Base-by-base conservation (phyloP, 2,113 vertebrate genomes). In the Chaetodon auriga region DNA sequence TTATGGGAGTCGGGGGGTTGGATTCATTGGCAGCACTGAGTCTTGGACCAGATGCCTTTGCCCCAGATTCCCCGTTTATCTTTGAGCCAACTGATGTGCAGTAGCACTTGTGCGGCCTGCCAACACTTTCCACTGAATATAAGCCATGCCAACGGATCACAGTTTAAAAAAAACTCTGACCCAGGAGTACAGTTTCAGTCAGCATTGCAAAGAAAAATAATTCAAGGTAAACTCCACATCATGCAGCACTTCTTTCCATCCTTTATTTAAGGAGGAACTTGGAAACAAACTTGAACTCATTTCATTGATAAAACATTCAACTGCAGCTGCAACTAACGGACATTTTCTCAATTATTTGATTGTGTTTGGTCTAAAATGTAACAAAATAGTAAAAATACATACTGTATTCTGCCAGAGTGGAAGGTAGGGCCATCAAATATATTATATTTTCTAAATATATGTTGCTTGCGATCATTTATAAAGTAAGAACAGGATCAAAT, bases 1-100 rank as follows among this genome's bases (percentile, higher is more conserved):
- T 21, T 55, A 38, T 62, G 21, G 5, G 36, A 25, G 65, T 43
- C 14, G 9, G 7, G 10, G 3, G 3, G 35, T 15, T 54, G n/a
- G 53, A 71, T 15, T 68, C 30, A 54, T 25, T 14, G 41, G 62
- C 58, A 57, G 43, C 43, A 21, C n/a, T 46, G 62, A 70, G 36
- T 74, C 60, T 60, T 16, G 35, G 41, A 5, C 16, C 38, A 6
- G 73, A 14, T 25, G 21, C 90, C 80, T 93, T 87, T 92, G 80
- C 3, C 86, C 92, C 78, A 93, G 84, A 92, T 92, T 93, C 79
- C 66, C 21, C 11, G 65, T 87, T 78, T 85, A 78, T 72, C 75
- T 55, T 65, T 35, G 45, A 68, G 68, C 62, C 11, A 19, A 21
- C 12, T 1, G 45, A 12, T 54, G 55, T 36, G 65, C 51, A 54